Evolutionary conservation across 2,113 vertebrate species (phyloP).

Genomic region (Paradoxurus hermaphroditus): DNA sequence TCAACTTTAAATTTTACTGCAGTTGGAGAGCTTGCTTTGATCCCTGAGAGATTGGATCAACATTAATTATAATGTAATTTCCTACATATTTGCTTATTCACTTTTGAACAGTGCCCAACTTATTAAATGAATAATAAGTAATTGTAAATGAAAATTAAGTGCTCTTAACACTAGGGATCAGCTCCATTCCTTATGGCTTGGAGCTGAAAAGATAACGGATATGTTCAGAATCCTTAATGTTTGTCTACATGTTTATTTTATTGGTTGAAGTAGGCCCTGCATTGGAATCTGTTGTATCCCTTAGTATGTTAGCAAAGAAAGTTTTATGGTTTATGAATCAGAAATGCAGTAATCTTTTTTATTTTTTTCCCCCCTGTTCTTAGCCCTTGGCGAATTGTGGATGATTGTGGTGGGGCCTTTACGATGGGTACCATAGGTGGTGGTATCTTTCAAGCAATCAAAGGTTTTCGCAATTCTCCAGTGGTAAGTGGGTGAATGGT

Average conservation of each 20-base stretch:
- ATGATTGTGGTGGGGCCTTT: slow-evolving; percentile 97
- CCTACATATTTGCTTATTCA: neutral
- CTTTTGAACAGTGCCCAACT: neutral
- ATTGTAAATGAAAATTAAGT: neutral
- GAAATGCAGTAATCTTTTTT: neutral
- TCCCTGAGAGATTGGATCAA: neutral
- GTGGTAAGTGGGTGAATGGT: slow-evolving; percentile 85
- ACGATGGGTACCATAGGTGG: slow-evolving; percentile 98
- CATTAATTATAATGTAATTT: neutral
- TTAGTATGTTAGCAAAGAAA: neutral
- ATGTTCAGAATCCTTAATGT: neutral
- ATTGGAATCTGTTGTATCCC: neutral
- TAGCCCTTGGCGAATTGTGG: slow-evolving; percentile 98
- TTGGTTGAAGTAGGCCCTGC: neutral
- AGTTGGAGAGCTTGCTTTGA: neutral
- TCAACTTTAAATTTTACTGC: neutral
- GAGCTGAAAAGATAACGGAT: neutral
- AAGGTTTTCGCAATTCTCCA: slow-evolving; percentile 96
- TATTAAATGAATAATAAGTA: neutral
- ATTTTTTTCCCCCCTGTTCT: neutral
- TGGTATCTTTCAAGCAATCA: slow-evolving; percentile 96
- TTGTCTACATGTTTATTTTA: neutral
- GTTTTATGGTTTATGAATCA: neutral
- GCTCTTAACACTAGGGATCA: neutral
- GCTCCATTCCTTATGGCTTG: neutral